Base-by-base conservation (phyloP, 2,113 vertebrate genomes). In the Lota lota region DNA sequence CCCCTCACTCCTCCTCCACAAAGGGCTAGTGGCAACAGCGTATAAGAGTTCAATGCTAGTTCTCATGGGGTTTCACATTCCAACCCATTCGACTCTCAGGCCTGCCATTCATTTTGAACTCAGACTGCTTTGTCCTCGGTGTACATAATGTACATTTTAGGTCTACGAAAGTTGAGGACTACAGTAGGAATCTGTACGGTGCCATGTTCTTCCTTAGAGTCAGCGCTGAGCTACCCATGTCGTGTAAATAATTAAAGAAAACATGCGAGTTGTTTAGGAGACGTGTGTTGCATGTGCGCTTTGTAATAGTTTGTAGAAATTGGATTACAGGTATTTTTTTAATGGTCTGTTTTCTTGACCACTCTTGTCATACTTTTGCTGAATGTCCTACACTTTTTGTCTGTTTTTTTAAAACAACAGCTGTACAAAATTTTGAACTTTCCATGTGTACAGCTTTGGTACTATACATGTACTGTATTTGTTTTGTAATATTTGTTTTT, bases 401-500 rank as follows among this genome's bases (percentile, higher is more conserved):
- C 64, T 64, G 56, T 64, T 59, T 33, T 33, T 22, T 18, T 14
- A 57, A 64, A 62, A 47, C 50, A 59, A 53, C 67, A 67, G 22
- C 40, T 12, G 40, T 47, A 47, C 40, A 8, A 47, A 11, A 1
- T 2, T 47, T 1, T 47, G 40, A 12, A 47, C 40, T 47, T 47
- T 47, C 40, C 40, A 10, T 47, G 40, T 47, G 40, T 12, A 47
- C 40, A 71, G 19, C 18, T 71, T 86, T 88, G 40, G 7, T 47
- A 47, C 40, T 47, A 8, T 47, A 14, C 12, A 8, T 87, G 57
- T 80, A 83, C 67, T 82, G 75, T 83, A 75, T 59, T 77, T 79
- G 87, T 78, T 90, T 89, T 90, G 70, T 89, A 91, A 85, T 90
- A 91, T n/a, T n/a, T n/a, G n/a, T n/a, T n/a, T n/a, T n/a, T n/a